A percentile compares a stretch with the other conserved stretches of the same genome.
These are phyloP conservation scores for Chrysotoxum bicinctum DNA, from an alignment of 2,888 invertebrate species.

Conservation along the genomic window DNA sequence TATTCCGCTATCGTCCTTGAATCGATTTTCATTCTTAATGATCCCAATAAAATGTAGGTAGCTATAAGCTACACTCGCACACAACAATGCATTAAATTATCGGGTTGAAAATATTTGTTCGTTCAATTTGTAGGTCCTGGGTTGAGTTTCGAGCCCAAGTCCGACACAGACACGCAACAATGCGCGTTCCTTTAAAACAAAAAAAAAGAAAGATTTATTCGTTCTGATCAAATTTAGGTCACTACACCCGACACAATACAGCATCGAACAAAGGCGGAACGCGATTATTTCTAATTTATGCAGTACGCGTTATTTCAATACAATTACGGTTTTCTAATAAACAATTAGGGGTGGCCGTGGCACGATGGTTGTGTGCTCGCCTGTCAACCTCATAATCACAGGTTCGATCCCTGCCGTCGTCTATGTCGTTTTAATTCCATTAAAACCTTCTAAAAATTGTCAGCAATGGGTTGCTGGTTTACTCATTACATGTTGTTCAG, in stretches of 20 bases:
- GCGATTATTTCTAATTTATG: constrained; percentile 60
- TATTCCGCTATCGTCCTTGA: constrained; percentile 26
- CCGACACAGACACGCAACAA: constrained; percentile 28
- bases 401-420: no score
- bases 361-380: no score
- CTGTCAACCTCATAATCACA: no score
- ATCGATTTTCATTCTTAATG: constrained; percentile 61
- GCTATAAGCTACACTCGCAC: not conserved
- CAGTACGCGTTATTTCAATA: constrained; percentile 59
- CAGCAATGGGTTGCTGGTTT: no score
- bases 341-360: constrained; percentile 38
- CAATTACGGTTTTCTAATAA: constrained; percentile 49
- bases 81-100: constrained; percentile 43
- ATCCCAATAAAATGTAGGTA: constrained; percentile 34
- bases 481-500: no score
- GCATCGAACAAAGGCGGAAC: constrained; percentile 9
- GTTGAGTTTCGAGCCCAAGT: not conserved
- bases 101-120: constrained; percentile 48
- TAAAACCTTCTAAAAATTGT: no score
- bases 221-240: constrained; percentile 46
- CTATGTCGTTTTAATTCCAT: no score
- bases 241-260: not conserved
- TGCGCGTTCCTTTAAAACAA: constrained; percentile 7
- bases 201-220: constrained; percentile 47
- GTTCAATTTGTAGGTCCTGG: not conserved